Evolutionary conservation across 2,797 vertebrate genomes (phyloP), one percentile per base, ranked within the genome.

Genomic region (Peromyscus eremicus): DNA sequence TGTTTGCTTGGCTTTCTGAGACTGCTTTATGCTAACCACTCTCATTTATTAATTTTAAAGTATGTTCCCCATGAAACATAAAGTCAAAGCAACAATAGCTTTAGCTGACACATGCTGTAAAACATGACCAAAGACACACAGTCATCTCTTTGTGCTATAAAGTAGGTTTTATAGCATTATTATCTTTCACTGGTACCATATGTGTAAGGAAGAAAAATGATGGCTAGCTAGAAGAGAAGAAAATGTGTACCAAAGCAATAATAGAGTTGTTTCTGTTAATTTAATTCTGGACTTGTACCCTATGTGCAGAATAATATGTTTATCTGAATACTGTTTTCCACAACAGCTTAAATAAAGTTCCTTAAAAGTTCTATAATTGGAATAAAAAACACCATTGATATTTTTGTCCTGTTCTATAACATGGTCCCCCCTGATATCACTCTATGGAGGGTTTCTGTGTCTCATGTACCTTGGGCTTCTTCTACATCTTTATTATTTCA

Each of bases 51-150:
- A n/a, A 91, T 96, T 94, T 96, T 75, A 84, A 97, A 94, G 91
- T 96, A 89, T 84, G 86, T 97, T 96, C 46, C 34, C 77, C 71
- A 70, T 87, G 94, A 94, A 98, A 75, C 34, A 94, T 71, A 96
- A 92, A 91, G 62, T 62, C 83, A 97, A 57, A 55, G 55, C 62
- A 94, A 94, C 71, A 97, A 84, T 91, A 70, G 7, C 68, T 94
- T 66, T 32, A 79, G 19, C 64, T 96, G 91, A 68, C 43, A 89
- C 29, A 37, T 34, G 88, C 85, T 95, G 32, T 95, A 95, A 97
- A 98, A 77, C 29, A 80, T 71, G 40, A 14, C 4, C 37, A 43
- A 91, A n/a, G 68, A 66, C 84, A 85, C 34, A 62, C 5, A 64
- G 86, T 55, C 66, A 40, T 96, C 84, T 55, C 40, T 97, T 86